Conservation (phyloP, 2,113 vertebrate species). For the Gymnobelideus leadbeateri region DNA sequence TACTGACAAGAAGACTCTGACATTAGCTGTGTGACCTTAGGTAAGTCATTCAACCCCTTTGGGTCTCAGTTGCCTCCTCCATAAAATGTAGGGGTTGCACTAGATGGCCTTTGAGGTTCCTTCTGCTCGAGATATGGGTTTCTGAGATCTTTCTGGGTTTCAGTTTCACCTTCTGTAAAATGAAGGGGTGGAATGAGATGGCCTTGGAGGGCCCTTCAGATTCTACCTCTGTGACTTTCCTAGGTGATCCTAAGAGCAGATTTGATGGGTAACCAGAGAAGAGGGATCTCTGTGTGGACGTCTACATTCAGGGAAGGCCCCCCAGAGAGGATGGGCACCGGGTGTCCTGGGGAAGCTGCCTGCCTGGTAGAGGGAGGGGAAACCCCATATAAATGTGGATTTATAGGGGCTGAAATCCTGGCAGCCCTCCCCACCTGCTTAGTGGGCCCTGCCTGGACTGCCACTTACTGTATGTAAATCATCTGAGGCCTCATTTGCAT, state of each 20-base stretch:
- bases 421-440: slow-evolving; percentile 51
- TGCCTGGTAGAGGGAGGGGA: slow-evolving; percentile 15
- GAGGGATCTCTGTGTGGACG: not conserved
- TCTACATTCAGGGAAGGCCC: not conserved
- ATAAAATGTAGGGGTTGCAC: too few species aligned
- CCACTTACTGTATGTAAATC: slow-evolving; percentile 57
- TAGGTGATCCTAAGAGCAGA: not conserved
- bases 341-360: slow-evolving; percentile 13
- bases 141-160: not conserved
- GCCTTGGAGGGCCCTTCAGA: not conserved
- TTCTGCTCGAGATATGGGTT: not conserved
- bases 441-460: not conserved
- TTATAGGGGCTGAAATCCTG: not conserved
- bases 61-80: not conserved
- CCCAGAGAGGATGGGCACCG: not conserved
- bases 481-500: slow-evolving; percentile 67
- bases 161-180: not conserved
- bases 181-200: not conserved
- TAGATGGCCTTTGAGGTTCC: not conserved
- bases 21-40: not conserved
- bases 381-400: not conserved
- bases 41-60: not conserved
- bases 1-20: not conserved
- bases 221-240: not conserved
- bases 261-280: not conserved